phyloP scores from a whole-genome alignment of 2,888 invertebrate species.

The Labia minor region DNA sequence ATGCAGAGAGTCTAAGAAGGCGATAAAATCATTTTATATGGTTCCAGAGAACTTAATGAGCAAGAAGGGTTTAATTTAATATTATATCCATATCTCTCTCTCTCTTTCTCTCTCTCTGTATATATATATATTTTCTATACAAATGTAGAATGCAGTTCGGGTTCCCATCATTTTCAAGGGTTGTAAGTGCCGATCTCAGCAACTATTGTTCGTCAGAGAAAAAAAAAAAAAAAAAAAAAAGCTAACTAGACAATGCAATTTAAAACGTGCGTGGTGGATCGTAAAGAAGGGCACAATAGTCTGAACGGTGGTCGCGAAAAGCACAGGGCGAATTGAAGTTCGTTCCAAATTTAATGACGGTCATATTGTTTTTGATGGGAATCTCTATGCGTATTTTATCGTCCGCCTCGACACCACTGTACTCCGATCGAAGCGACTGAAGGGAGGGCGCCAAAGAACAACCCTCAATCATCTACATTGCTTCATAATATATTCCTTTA shows the following conservation, averaged over 20 bases:
- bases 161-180: not conserved
- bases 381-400: not conserved
- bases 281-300: not conserved
- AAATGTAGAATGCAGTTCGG: too few relatives aligned
- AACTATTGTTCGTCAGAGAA: not conserved
- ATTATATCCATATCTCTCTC: not conserved
- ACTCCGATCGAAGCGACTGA: not conserved
- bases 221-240: too few relatives aligned
- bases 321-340: not conserved
- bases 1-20: not conserved
- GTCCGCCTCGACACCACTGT: not conserved
- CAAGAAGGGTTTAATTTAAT: slow-evolving; percentile 4
- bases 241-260: slow-evolving; percentile 13
- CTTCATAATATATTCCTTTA: slow-evolving; percentile 3
- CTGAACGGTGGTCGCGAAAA: not conserved
- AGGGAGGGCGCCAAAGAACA: not conserved
- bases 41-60: not conserved
- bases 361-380: slow-evolving; percentile 4
- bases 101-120: too few relatives aligned
- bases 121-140: not conserved
- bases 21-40: not conserved
- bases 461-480: not conserved
- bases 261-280: not conserved
- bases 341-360: not conserved
- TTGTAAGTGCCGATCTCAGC: not conserved